Evolutionary conservation across 2,888 invertebrate species (phyloP), one percentile per base, ranked within the genome.

Genomic region (Agrochola litura): DNA sequence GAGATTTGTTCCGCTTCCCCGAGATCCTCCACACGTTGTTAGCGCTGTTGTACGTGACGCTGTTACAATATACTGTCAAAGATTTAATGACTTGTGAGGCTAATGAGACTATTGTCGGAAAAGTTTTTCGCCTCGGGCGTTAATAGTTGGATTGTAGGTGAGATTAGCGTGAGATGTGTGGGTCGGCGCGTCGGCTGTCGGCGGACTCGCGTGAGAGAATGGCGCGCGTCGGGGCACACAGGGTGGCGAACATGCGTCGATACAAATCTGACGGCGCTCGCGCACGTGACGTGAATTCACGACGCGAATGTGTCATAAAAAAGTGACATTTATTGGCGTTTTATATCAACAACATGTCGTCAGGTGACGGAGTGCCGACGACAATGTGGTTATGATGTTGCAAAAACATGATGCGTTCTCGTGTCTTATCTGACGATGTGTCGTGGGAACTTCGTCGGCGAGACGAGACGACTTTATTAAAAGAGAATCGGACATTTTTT

Each of bases 271-370:
- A 91, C 93, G 92, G 90, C 92, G 91, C 92, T 89, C 81, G 90
- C 94, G 96, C 95, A 94, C 96, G 96, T 96, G 96, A 96, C 95
- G 83, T 91, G 96, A 94, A 94, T 95, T 89, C 94, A 90, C 89
- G 89, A 92, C 90, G 92, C 91, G 92, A 91, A 91, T 89, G 93
- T 91, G 92, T 95, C 95, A 96, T 96, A 96, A 96, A 96, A 96
- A 96, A 95, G 95, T 96, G 96, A 96, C 96, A 94, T 96, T 96
- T 96, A 96, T 96, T 96, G 95, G 95, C 94, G 92, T 95, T 96
- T 96, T 96, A 96, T 96, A 95, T 95, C 95, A 96, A 95, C 95
- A 92, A 94, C 94, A 95, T 95, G 95, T 92, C 91, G 86, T 88
- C 94, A 94, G 93, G 93, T 95, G 95, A 95, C 93, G 91, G 88